Evolutionary conservation across 2,113 vertebrate genomes (phyloP).

Genomic region (Hyperopisus bebe): DNA sequence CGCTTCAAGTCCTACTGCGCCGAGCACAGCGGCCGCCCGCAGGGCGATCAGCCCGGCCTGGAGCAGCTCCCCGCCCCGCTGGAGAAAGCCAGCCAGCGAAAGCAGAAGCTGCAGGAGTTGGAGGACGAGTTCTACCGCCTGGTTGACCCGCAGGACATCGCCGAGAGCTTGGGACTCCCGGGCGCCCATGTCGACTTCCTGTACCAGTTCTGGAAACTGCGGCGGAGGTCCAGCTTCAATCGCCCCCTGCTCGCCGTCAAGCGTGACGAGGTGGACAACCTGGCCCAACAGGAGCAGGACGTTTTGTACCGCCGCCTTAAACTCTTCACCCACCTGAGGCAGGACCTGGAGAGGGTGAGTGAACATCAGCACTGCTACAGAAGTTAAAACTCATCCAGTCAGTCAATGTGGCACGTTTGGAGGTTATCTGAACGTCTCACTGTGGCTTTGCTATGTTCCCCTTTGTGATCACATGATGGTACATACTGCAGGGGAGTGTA

Average conservation of each 20-base stretch:
- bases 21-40: conserved; percentile 73
- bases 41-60: conserved; percentile 14
- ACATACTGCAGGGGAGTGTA: not conserved
- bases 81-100: conserved; percentile 86
- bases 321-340: conserved; percentile 92
- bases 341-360: conserved; percentile 94
- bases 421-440: not conserved
- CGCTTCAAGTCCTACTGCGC: conserved; percentile 97
- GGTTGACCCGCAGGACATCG: conserved; percentile 82
- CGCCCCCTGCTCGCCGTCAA: conserved; percentile 83
- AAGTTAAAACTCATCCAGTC: not conserved
- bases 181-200: conserved; percentile 81
- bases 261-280: conserved; percentile 89
- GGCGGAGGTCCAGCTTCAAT: conserved; percentile 88
- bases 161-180: conserved; percentile 73
- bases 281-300: conserved; percentile 94
- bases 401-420: not conserved
- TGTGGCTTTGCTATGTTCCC: not conserved
- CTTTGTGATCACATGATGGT: not conserved
- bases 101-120: conserved; percentile 90
- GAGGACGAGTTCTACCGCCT: conserved; percentile 90
- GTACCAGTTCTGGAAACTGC: conserved; percentile 96
- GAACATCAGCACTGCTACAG: not conserved
- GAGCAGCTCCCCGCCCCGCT: conserved; percentile 21
- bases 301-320: conserved; percentile 87